These are phyloP conservation scores for Telmatherina bonti DNA, from an alignment of 2,797 vertebrate genomes.

Conservation along the genomic window DNA sequence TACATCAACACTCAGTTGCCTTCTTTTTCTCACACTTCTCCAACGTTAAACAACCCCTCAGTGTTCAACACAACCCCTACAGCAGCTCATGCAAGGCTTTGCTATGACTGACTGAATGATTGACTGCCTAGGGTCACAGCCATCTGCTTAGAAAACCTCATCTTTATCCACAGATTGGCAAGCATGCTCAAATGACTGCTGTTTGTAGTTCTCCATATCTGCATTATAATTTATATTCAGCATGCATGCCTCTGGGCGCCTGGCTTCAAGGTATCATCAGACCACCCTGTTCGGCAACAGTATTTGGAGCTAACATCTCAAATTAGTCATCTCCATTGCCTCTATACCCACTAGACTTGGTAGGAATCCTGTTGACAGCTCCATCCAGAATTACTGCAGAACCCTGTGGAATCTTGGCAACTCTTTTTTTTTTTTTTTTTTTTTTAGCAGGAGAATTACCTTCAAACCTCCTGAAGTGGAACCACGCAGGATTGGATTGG, in stretches of 20 bases:
- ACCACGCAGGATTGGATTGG: conserved; percentile 76
- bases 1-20: neutral
- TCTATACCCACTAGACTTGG: conserved; percentile 49
- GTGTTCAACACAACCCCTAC: conserved; percentile 12
- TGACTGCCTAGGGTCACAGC: conserved; percentile 67
- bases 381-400: conserved; percentile 67
- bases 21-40: conserved; percentile 1
- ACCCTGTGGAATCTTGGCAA: conserved; percentile 73
- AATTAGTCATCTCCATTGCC: conserved; percentile 64
- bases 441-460: conserved; percentile 72
- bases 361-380: conserved; percentile 66
- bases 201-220: conserved; percentile 38
- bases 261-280: conserved; percentile 48
- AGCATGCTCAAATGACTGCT: conserved; percentile 17
- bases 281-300: conserved; percentile 44
- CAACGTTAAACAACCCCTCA: conserved; percentile 19
- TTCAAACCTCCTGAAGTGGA: conserved; percentile 72
- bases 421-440: conserved; percentile 42
- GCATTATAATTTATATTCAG: conserved; percentile 9
- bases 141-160: conserved; percentile 66
- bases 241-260: conserved; percentile 13
- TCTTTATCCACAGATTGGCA: conserved; percentile 59
- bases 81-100: conserved; percentile 33
- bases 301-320: conserved; percentile 51
- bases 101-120: conserved; percentile 53